phyloP scores from a whole-genome alignment of 1,140 invertebrate species.

The Calosoma granatense region DNA sequence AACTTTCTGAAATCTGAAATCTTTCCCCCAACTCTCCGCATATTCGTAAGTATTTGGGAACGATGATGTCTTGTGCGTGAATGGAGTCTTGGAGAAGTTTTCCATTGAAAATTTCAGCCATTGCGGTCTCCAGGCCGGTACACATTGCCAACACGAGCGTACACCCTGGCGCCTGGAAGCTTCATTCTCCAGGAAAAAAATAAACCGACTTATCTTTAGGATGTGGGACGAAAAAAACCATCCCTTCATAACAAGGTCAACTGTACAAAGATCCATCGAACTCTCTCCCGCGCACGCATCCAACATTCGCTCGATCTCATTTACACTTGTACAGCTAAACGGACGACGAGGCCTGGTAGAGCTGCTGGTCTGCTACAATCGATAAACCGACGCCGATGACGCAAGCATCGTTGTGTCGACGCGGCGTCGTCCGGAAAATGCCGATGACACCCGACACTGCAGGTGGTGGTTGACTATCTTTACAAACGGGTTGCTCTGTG shows the following conservation, averaged over 20 bases:
- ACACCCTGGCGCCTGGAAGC: too few relatives aligned
- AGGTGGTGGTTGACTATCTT: constrained; percentile 25
- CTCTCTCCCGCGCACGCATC: background rate
- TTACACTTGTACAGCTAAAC: background rate
- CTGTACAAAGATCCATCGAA: background rate
- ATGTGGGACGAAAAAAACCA: constrained; percentile 27
- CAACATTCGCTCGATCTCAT: background rate
- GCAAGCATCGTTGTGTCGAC: constrained; percentile 27
- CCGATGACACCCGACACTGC: constrained; percentile 28
- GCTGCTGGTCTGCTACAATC: constrained; percentile 18
- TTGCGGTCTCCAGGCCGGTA: too few relatives aligned
- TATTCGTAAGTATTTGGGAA: too few relatives aligned
- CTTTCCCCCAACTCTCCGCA: too few relatives aligned
- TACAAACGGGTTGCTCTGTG: background rate
- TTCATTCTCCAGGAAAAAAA: constrained; percentile 22
- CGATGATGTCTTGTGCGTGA: too few relatives aligned
- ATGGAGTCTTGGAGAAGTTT: too few relatives aligned
- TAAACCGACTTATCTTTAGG: constrained; percentile 27
- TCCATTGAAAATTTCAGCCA: too few relatives aligned
- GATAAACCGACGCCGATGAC: constrained; percentile 34
- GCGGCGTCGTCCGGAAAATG: constrained; percentile 24
- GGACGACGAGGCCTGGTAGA: background rate
- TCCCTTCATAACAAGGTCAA: constrained; percentile 25
- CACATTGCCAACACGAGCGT: too few relatives aligned
- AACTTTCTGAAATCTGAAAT: too few relatives aligned